These are phyloP conservation scores for Heloderma charlesbogerti DNA, from an alignment of 2,113 vertebrate genomes.

Conservation along the genomic window DNA sequence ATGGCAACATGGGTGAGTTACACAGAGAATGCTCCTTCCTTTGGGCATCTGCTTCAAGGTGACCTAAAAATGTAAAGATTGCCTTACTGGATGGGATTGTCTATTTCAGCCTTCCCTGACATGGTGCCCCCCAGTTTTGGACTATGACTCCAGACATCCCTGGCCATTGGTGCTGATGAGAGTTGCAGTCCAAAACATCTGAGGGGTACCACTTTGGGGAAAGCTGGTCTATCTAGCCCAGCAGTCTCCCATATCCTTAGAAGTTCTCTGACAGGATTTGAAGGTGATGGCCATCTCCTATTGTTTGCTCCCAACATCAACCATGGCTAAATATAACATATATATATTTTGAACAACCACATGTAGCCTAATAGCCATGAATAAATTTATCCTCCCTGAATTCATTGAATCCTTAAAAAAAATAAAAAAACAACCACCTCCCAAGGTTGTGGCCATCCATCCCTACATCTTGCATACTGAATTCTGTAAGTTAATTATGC, in stretches of 20 bases:
- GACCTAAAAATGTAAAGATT: not conserved
- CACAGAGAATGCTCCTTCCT: not conserved
- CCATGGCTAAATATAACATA: too few relatives aligned
- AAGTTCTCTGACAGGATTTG: not conserved
- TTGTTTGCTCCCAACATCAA: not conserved
- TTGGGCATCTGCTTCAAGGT: not conserved
- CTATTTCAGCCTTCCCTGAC: too few relatives aligned
- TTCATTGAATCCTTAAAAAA: not conserved
- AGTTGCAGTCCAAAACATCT: too few relatives aligned
- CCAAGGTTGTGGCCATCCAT: not conserved
- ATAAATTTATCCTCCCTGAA: not conserved
- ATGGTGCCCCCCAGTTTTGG: too few relatives aligned
- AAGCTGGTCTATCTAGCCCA: too few relatives aligned
- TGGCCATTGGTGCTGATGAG: too few relatives aligned
- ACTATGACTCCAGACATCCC: too few relatives aligned
- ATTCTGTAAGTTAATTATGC: not conserved
- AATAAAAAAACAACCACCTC: not conserved
- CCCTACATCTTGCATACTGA: not conserved
- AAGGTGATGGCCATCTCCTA: not conserved
- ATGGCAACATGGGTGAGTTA: slow-evolving; percentile 48
- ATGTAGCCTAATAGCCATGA: too few relatives aligned
- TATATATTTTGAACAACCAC: not conserved
- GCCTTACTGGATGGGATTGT: not conserved
- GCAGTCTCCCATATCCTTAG: too few relatives aligned
- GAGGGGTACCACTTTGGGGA: too few relatives aligned